Evolutionary conservation across 1,140 invertebrate genomes (phyloP).

Genomic region (Sitobion miscanthi): DNA sequence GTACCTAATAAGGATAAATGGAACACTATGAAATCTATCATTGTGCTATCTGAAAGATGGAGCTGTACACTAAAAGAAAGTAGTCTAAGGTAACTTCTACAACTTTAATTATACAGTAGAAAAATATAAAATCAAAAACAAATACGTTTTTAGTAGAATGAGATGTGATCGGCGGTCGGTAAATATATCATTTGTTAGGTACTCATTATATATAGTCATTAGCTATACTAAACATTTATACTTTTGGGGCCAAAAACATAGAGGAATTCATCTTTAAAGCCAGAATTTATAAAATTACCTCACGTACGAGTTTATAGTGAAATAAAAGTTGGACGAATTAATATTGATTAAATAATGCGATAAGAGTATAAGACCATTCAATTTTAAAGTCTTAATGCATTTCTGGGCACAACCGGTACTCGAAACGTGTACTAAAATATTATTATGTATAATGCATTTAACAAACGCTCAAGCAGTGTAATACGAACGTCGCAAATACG

Average conservation of each 20-base stretch:
- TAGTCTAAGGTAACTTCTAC: not conserved
- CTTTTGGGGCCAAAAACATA: no score
- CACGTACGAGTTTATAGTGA: not conserved
- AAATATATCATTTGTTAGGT: not conserved
- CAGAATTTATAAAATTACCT: not conserved
- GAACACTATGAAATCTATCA: not conserved
- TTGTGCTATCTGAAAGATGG: not conserved
- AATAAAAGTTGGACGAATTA: not conserved
- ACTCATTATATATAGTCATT: not conserved
- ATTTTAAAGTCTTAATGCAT: no score
- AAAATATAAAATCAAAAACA: not conserved
- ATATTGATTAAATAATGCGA: not conserved
- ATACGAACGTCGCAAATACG: not conserved
- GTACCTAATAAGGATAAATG: not conserved
- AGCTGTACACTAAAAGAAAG: not conserved
- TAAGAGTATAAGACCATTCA: not conserved
- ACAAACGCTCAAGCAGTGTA: no score
- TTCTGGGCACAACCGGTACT: no score
- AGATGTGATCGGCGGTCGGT: not conserved
- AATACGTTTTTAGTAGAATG: not conserved
- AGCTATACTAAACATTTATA: no score
- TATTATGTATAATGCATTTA: no score
- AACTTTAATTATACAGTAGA: not conserved
- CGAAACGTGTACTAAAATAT: no score
- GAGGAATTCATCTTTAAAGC: not conserved